Base-by-base conservation (phyloP, 37 sponge, comb jelly and placozoan species). In the Bolinopsis microptera region DNA sequence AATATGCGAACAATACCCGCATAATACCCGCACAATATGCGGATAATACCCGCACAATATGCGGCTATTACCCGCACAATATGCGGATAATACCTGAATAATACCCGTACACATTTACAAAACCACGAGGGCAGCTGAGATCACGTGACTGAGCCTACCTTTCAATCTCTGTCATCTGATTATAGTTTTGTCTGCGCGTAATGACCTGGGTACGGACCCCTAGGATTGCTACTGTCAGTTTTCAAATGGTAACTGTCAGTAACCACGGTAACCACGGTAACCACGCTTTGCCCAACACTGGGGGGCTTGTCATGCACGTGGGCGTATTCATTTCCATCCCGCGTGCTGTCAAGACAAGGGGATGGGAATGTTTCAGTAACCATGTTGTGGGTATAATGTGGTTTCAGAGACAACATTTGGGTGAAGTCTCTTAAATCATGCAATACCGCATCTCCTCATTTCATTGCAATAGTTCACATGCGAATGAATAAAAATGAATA, bases 181-280 rank as follows among this genome's bases (percentile, higher is more conserved):
- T 26, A 70, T 22, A 70, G 74, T 70, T 70, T 70, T 26, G 74
- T 70, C 74, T 70, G 74, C 2, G 74, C 74, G 74, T 70, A 70
- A 70, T 70, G 74, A 26, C 74, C 74, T 3, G 74, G 74, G 30
- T 70, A 70, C 28, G 74, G 74, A n/a, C 74, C 74, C 74, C 74
- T 70, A 70, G 5, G 61, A 13, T 48, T 18, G 61, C 13, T 48
- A 48, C 13, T 48, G 61, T 48, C 61, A 48, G 61, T 48, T 48
- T 18, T 48, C 61, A 13, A 48, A 48, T n/a, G n/a, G n/a, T n/a
- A 48, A 48, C 9, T 48, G 61, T 48, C 61, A 48, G 61, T 48
- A n/a, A n/a, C n/a, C n/a, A n/a, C n/a, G n/a, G n/a, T n/a, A n/a
- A n/a, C n/a, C n/a, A n/a, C n/a, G n/a, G n/a, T n/a, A n/a, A n/a